A percentile compares a stretch with the other conserved stretches of the same genome.
Evolutionary conservation across 2,888 invertebrate genomes (phyloP).

Genomic region (Eupithecia inturbata): DNA sequence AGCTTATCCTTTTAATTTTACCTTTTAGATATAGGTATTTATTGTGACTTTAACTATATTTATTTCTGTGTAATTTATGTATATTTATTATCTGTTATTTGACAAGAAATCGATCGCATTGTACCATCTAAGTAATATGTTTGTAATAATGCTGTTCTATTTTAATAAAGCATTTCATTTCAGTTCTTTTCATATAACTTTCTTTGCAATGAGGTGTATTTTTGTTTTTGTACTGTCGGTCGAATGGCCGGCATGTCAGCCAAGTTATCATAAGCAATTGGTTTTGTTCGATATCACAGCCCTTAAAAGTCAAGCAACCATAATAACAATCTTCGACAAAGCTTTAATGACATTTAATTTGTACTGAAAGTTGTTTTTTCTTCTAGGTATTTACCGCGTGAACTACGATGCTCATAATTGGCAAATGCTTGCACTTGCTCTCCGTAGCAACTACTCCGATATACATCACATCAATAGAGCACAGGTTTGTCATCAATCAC

Average conservation of each 20-base stretch:
- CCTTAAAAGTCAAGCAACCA: neutral
- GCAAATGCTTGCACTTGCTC: slow-evolving; percentile 75
- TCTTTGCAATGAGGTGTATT: neutral
- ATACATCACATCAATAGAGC: slow-evolving; percentile 89
- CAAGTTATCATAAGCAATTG: neutral
- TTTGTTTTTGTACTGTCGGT: neutral
- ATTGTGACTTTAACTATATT: too few relatives aligned
- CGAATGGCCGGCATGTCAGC: neutral
- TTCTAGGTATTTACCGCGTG: slow-evolving; percentile 86
- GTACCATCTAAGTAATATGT: too few relatives aligned
- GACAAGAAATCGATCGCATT: too few relatives aligned
- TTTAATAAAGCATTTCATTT: too few relatives aligned
- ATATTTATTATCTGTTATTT: too few relatives aligned
- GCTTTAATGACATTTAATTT: neutral
- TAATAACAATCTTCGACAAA: neutral
- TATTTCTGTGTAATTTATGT: too few relatives aligned
- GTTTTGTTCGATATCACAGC: neutral
- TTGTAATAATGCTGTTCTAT: too few relatives aligned
- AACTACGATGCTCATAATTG: slow-evolving; percentile 86
- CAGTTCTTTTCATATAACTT: too few relatives aligned
- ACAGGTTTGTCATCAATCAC: slow-evolving; percentile 77
- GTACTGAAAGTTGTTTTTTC: neutral
- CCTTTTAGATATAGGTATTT: too few relatives aligned
- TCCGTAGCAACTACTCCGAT: slow-evolving; percentile 56
- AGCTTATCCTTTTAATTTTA: too few relatives aligned